Base-by-base conservation (phyloP, 2,797 vertebrate species). In the Forpus xanthops region DNA sequence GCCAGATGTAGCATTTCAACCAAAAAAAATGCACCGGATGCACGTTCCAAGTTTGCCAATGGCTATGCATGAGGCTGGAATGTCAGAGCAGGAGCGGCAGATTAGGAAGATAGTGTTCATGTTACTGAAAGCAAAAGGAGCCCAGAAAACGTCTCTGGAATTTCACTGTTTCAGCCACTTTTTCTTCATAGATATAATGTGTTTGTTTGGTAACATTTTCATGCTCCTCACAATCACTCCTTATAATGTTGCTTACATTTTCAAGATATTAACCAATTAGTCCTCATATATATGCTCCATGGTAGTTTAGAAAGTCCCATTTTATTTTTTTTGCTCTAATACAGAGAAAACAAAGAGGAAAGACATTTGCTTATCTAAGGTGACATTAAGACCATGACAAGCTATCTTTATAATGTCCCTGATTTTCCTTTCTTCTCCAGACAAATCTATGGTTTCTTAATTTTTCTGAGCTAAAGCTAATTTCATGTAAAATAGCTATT, bases 1-100 rank as follows among this genome's bases (percentile, higher is more conserved):
- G 88, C 94, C 95, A 96, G 95, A 96, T 94, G 94, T 92, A 94
- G 94, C 85, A 90, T 96, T 96, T 96, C 93, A 95, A 96, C 93
- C 87, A 92, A 96, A 94, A 96, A 58, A 95, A 96, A 95, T 93
- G 96, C 85, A 95, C 91, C 30, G 87, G 95, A 93, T 96, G 79
- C 88, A 70, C 3, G 93, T 87, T 93, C 91, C 72, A 96, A 94
- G 65, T 88, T 86, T 95, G 94, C 95, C 92, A 87, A 77, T 92
- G 62, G 93, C 76, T 94, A 39, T 96, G 96, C 78, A 87, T 90
- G 73, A 70, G 80, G 71, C 42, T 87, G 96, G 90, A 97, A 96
- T 82, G 78, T 96, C 87, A 73, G 84, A 95, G 85, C 80, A 93
- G 93, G 71, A 89, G 77, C 14, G 0, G 82, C 0, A 75, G 94